Base-by-base conservation (phyloP, 2,113 vertebrate species). In the Thalassarche chlororhynchos region DNA sequence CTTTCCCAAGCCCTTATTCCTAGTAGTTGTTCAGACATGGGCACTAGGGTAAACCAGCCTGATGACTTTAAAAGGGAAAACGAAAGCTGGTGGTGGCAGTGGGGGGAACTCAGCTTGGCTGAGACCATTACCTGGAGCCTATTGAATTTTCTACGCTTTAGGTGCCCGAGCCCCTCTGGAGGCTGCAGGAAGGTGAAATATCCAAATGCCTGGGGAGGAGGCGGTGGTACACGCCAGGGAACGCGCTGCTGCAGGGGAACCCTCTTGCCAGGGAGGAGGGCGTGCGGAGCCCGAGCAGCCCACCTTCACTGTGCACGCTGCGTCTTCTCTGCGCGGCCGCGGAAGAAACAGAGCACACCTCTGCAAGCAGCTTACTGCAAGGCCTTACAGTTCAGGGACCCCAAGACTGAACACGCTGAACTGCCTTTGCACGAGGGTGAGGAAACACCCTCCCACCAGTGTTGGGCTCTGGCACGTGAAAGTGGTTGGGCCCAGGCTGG, bases 1-100 rank as follows among this genome's bases (percentile, higher is more conserved):
- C 82, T 93, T 97, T 97, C 96, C 93, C 96, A 97, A 95, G 95
- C n/a, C 75, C 62, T 83, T 28, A 2, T 8, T 95, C 89, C 89
- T 57, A 1, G 49, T 25, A 29, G 93, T 11, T 92, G 78, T 36
- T 65, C 15, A 78, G 68, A 83, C 91, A 55, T 0, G 10, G 89
- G 76, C 5, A 19, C 28, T 4, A 12, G 69, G 66, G 32, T 42
- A 49, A 96, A 38, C 69, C 91, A 54, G 87, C 84, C 84, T 4
- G 25, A 9, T 90, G 92, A 42, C 55, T 94, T 80, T 8, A 12
- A 7, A 66, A 81, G 52, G 70, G 11, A 49, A 38, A 29, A 42
- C 0, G 5, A 55, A 88, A 88, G 36, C 24, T 2, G 0, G 3
- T 15, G 1, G 32, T 31, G 57, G 40, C 36, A 61, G n/a, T 9